Evolutionary conservation across 37 sponge, comb jelly and placozoan genomes (phyloP).

Genomic region (Cliona cf. orientalis): DNA sequence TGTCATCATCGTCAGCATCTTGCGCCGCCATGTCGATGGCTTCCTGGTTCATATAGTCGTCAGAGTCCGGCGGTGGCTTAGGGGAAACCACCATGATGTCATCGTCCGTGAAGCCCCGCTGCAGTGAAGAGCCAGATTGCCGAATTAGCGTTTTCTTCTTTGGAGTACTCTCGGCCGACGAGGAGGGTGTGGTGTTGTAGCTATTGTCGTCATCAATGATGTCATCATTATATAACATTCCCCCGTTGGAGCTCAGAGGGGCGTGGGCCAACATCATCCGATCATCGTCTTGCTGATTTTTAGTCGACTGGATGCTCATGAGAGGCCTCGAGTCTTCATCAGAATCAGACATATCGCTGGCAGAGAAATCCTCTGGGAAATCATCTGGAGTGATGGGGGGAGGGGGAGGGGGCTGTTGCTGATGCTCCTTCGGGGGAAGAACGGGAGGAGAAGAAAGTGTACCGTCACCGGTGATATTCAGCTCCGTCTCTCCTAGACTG

Average conservation of each 20-base stretch:
- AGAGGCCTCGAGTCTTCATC: neutral
- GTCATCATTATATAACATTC: no score
- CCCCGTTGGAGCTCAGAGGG: neutral
- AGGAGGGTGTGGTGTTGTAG: neutral
- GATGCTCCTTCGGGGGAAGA: neutral
- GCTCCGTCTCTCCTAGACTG: no score
- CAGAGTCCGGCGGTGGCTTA: neutral
- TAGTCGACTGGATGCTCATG: slow-evolving; percentile 12
- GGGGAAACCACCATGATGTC: neutral
- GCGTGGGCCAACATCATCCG: neutral
- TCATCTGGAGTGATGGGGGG: neutral
- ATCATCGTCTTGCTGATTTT: neutral
- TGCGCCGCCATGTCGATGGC: neutral
- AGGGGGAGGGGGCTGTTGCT: neutral
- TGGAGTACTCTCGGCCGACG: neutral
- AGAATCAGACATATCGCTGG: neutral
- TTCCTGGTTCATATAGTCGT: slow-evolving; percentile 22
- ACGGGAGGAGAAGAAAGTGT: no score
- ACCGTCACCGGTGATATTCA: no score
- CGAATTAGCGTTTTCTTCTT: neutral
- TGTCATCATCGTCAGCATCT: neutral
- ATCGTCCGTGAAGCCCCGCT: neutral
- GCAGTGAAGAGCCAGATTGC: neutral
- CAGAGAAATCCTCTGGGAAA: neutral
- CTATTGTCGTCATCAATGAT: no score